A percentile compares a stretch with the other conserved stretches of the same genome.
These are phyloP conservation scores for Drosophila setifemur DNA, from an alignment of 1,140 invertebrate genomes.

Conservation along the genomic window DNA sequence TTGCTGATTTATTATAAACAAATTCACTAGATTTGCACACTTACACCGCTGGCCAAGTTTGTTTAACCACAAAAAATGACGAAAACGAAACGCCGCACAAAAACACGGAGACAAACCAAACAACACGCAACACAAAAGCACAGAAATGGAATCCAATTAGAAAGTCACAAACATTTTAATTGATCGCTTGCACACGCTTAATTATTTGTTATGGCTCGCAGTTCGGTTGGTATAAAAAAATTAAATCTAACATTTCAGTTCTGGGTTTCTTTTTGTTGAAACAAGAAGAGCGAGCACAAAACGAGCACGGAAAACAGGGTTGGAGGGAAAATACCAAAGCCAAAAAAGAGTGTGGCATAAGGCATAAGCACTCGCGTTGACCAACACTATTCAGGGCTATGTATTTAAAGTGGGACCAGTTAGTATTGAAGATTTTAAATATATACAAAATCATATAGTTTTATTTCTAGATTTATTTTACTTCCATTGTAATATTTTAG, in stretches of 20 bases:
- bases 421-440: too few species aligned
- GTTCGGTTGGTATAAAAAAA: constrained; percentile 32
- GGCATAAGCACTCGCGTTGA: too few species aligned
- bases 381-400: too few species aligned
- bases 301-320: constrained; percentile 6
- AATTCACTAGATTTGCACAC: constrained; percentile 3
- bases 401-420: too few species aligned
- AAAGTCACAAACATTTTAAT: constrained; percentile 33
- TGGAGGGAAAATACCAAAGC: constrained; percentile 13
- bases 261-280: constrained; percentile 20
- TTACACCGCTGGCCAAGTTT: constrained; percentile 20
- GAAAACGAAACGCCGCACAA: constrained; percentile 36
- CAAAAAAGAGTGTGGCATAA: background rate
- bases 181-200: constrained; percentile 14
- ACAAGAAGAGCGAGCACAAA: constrained; percentile 31
- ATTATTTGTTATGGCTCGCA: constrained; percentile 28
- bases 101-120: constrained; percentile 22
- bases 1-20: background rate
- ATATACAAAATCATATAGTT: too few species aligned
- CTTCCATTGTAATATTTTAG: too few species aligned
- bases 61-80: constrained; percentile 35
- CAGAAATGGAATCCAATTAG: constrained; percentile 7
- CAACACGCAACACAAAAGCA: constrained; percentile 30
- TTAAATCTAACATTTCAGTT: constrained; percentile 41
- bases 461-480: too few species aligned